Conservation (phyloP, 2,113 vertebrate genomes). For the Limnothrissa miodon region DNA sequence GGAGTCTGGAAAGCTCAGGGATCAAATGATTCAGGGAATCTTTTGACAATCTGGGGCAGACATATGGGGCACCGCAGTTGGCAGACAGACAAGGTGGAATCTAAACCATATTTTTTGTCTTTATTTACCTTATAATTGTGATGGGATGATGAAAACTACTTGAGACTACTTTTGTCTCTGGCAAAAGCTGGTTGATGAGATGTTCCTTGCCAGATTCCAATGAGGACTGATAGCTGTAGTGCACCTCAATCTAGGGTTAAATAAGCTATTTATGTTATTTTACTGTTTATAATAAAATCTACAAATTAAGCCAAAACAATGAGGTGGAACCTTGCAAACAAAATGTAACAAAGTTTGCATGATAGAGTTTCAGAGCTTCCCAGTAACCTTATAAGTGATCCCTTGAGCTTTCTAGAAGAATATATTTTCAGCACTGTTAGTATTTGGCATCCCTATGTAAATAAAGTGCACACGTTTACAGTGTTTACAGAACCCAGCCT, state of each 20-base stretch:
- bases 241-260: neutral
- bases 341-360: slow-evolving; percentile 27
- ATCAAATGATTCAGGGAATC: neutral
- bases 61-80: neutral
- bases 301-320: slow-evolving; percentile 28
- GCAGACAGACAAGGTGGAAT: neutral
- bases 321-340: slow-evolving; percentile 7
- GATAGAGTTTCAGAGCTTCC: neutral
- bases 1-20: neutral
- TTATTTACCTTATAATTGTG: neutral
- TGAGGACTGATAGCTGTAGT: slow-evolving; percentile 19
- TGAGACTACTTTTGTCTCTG: neutral
- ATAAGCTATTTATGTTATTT: slow-evolving; percentile 19
- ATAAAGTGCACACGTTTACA: too few species aligned
- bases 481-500: neutral
- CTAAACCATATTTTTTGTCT: neutral
- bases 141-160: neutral
- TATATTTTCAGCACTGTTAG: neutral
- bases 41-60: neutral
- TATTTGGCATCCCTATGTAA: neutral
- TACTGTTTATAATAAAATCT: slow-evolving; percentile 28
- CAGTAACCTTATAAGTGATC: neutral
- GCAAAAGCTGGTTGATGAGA: neutral
- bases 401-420: neutral
- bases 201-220: too few species aligned